These are phyloP conservation scores for Echeneis naucrates DNA, from an alignment of 2,797 vertebrate genomes.

Conservation along the genomic window DNA sequence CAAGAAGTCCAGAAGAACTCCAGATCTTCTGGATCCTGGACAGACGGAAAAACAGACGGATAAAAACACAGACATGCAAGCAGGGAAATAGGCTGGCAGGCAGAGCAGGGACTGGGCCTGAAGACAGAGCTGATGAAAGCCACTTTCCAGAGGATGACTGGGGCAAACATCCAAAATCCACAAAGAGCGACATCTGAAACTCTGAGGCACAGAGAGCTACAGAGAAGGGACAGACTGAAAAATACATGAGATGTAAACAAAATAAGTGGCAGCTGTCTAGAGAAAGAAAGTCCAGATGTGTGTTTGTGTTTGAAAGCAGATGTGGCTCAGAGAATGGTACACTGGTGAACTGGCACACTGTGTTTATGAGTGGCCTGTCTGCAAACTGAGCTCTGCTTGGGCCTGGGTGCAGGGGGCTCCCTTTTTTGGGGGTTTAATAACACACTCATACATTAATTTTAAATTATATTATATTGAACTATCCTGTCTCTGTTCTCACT, in stretches of 20 bases:
- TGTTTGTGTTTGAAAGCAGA: constrained; percentile 13
- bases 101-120: constrained; percentile 10
- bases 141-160: constrained; percentile 26
- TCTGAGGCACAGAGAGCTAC: constrained; percentile 29
- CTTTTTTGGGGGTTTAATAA: too few relatives aligned
- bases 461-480: too few relatives aligned
- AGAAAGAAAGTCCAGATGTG: constrained; percentile 40
- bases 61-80: neutral
- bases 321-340: neutral
- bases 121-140: constrained; percentile 31
- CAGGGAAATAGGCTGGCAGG: neutral
- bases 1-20: constrained; percentile 14
- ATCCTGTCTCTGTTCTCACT: too few relatives aligned
- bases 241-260: constrained; percentile 47
- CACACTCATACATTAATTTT: too few relatives aligned
- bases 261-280: constrained; percentile 17
- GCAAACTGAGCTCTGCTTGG: constrained; percentile 23
- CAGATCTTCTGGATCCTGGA: constrained; percentile 1
- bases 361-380: constrained; percentile 23
- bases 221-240: constrained; percentile 36
- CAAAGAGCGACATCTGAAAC: constrained; percentile 56
- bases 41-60: neutral
- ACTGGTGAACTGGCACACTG: neutral
- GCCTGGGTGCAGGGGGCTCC: too few relatives aligned
- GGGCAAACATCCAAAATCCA: constrained; percentile 60